Evolutionary conservation across 2,888 invertebrate genomes (phyloP).

Genomic region (Eucera pruinosa): DNA sequence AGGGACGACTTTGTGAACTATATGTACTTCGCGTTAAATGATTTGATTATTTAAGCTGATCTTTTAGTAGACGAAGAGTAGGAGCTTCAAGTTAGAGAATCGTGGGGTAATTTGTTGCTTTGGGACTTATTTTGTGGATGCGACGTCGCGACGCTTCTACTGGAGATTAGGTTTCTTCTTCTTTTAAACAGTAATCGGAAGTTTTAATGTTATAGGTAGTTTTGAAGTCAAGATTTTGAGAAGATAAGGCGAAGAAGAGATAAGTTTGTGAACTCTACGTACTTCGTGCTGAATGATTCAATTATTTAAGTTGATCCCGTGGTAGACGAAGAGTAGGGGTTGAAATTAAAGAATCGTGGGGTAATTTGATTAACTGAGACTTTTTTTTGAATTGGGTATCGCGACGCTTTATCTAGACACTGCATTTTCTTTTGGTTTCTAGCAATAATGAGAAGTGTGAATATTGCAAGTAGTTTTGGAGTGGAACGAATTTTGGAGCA

Average conservation of each 20-base stretch:
- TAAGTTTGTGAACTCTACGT: no score
- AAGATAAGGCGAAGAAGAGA: no score
- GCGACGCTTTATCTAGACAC: neutral
- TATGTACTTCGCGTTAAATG: no score
- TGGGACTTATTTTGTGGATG: slow-evolving; percentile 25
- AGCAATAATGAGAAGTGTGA: no score
- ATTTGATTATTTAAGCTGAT: no score
- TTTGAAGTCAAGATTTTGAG: neutral
- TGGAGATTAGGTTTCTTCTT: no score
- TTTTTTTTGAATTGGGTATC: slow-evolving; percentile 24
- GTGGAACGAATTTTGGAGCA: no score
- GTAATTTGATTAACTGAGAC: slow-evolving; percentile 65
- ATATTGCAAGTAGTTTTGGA: no score
- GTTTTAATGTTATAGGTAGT: no score
- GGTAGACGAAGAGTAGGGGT: slow-evolving; percentile 66
- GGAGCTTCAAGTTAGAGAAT: slow-evolving; percentile 63
- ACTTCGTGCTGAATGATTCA: no score
- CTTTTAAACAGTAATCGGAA: neutral
- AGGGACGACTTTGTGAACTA: no score
- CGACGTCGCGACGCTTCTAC: slow-evolving; percentile 9
- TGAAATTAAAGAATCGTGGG: slow-evolving; percentile 56
- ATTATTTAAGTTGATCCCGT: no score
- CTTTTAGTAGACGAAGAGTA: slow-evolving; percentile 64
- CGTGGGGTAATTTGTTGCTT: slow-evolving; percentile 69
- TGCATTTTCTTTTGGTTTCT: slow-evolving; percentile 18